These are phyloP conservation scores for Tetramorium parvispinum DNA, from an alignment of 1,140 invertebrate species.

Conservation along the genomic window DNA sequence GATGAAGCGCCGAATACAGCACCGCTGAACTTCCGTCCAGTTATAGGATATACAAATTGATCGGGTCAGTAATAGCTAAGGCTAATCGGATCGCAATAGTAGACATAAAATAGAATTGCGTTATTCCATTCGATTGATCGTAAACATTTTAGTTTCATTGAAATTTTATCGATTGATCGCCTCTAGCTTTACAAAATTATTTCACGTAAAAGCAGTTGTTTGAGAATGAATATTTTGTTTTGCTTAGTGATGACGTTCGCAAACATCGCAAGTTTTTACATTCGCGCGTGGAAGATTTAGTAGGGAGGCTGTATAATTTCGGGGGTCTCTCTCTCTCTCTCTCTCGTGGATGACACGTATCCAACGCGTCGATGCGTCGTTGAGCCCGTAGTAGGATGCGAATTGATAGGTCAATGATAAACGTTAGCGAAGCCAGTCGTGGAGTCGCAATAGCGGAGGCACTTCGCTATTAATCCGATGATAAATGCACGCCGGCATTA, in stretches of 20 bases:
- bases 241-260: background rate
- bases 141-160: background rate
- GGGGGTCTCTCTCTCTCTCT: background rate
- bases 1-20: background rate
- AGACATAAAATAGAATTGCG: background rate
- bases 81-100: background rate
- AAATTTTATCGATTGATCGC: background rate
- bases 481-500: slow-evolving; percentile 61
- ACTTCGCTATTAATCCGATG: slow-evolving; percentile 67
- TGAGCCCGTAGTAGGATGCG: slow-evolving; percentile 57
- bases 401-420: slow-evolving; percentile 69
- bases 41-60: slow-evolving; percentile 5
- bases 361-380: slow-evolving; percentile 39
- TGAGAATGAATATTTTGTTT: background rate
- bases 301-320: slow-evolving; percentile 8
- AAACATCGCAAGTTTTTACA: background rate
- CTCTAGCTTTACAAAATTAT: background rate
- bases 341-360: slow-evolving; percentile 9
- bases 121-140: background rate
- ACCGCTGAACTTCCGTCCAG: background rate
- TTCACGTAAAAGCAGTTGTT: background rate
- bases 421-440: slow-evolving; percentile 56
- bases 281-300: background rate
- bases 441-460: slow-evolving; percentile 49
- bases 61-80: slow-evolving; percentile 11